These are phyloP conservation scores for Drosophila quadrilineata DNA, from an alignment of 1,140 invertebrate genomes.

Conservation along the genomic window DNA sequence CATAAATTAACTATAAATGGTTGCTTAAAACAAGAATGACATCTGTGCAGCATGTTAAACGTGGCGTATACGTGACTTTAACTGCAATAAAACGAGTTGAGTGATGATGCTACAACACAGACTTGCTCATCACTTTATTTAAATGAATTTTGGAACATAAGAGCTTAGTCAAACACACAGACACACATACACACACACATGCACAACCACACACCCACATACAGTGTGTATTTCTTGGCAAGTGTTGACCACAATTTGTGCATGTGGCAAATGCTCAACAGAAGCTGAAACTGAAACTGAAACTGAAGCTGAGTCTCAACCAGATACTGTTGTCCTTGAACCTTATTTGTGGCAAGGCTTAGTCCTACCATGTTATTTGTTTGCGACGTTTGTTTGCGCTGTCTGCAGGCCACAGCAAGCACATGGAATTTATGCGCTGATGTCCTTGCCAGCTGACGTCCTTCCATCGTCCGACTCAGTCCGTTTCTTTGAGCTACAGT, in stretches of 20 bases:
- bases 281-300: constrained; percentile 8
- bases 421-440: constrained; percentile 55
- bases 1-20: constrained; percentile 13
- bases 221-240: constrained; percentile 22
- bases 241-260: constrained; percentile 71
- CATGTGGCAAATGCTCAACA: constrained; percentile 67
- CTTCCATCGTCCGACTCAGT: no score
- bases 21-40: constrained; percentile 5
- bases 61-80: constrained; percentile 39
- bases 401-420: constrained; percentile 33
- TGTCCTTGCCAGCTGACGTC: constrained; percentile 32
- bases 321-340: constrained; percentile 53
- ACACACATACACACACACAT: not conserved
- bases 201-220: constrained; percentile 1
- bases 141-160: constrained; percentile 39
- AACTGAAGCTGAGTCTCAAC: not conserved
- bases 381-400: constrained; percentile 46
- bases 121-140: constrained; percentile 40
- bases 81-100: constrained; percentile 21
- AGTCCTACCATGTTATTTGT: constrained; percentile 56
- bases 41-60: constrained; percentile 18
- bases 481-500: constrained; percentile 7
- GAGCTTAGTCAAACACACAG: constrained; percentile 1
- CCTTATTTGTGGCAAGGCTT: constrained; percentile 30
- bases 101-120: constrained; percentile 3